Evolutionary conservation across 2,113 vertebrate genomes (phyloP).

Genomic region (Okapia johnstoni): DNA sequence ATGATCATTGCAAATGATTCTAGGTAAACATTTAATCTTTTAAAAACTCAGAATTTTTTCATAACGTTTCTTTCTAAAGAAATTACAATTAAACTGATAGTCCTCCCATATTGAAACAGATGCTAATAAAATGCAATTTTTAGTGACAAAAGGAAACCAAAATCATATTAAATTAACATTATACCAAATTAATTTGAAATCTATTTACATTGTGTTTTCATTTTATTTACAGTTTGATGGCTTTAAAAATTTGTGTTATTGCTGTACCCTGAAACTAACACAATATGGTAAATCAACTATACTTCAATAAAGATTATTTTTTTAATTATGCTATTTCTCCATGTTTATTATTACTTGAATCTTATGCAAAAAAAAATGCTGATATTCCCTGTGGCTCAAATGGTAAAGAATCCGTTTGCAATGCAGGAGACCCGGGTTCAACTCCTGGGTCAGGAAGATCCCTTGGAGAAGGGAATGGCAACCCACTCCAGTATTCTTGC

Average conservation of each 20-base stretch:
- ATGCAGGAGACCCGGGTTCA: not conserved
- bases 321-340: not conserved
- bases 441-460: not conserved
- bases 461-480: not conserved
- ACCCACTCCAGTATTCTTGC: not conserved
- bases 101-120: not conserved
- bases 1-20: not conserved
- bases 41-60: not conserved
- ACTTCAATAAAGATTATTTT: not conserved
- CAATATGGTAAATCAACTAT: not conserved
- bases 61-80: not conserved
- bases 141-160: not conserved
- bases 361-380: not conserved
- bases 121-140: not conserved
- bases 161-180: not conserved
- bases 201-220: not conserved
- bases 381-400: not conserved
- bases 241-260: not conserved
- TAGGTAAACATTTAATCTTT: not conserved
- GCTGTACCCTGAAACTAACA: not conserved
- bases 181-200: not conserved
- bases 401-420: not conserved
- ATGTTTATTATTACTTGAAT: not conserved
- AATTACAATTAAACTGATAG: not conserved
- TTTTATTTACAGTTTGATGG: not conserved